Conservation (phyloP, 2,113 vertebrate species). For the Pandion haliaetus region DNA sequence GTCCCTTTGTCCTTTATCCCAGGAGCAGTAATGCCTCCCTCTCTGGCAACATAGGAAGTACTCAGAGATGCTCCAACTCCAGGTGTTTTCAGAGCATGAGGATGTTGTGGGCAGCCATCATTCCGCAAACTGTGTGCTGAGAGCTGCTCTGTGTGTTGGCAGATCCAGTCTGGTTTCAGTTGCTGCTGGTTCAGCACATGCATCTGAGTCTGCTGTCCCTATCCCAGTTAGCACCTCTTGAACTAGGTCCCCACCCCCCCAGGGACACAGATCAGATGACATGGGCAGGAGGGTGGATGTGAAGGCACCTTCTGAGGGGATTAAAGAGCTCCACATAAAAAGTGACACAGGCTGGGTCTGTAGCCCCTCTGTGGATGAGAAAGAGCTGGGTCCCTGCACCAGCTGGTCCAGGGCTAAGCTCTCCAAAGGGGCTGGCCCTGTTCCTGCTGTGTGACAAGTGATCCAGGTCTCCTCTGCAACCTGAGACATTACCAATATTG, state of each 20-base stretch:
- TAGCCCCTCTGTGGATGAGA: not conserved
- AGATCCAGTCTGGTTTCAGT: not conserved
- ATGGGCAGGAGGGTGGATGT: not conserved
- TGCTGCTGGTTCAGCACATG: not conserved
- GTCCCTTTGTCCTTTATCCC: not conserved
- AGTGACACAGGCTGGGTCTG: not conserved
- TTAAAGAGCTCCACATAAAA: not conserved
- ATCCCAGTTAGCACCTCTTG: not conserved
- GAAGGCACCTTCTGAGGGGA: not conserved
- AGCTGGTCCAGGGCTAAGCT: not conserved
- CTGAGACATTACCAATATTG: not conserved
- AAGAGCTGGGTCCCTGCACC: not conserved
- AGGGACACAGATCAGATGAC: not conserved
- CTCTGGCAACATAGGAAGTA: not conserved
- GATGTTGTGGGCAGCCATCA: not conserved
- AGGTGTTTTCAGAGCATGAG: not conserved
- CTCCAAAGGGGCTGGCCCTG: not conserved
- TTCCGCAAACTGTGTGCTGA: not conserved
- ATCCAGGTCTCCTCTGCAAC: not conserved
- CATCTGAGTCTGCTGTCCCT: not conserved
- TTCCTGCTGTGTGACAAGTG: not conserved
- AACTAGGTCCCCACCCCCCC: not conserved
- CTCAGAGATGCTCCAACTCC: not conserved
- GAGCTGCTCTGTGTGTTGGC: not conserved
- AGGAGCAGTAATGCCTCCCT: not conserved